These are phyloP conservation scores for Tribolium freemani DNA, from an alignment of 2,888 invertebrate genomes.

Conservation along the genomic window DNA sequence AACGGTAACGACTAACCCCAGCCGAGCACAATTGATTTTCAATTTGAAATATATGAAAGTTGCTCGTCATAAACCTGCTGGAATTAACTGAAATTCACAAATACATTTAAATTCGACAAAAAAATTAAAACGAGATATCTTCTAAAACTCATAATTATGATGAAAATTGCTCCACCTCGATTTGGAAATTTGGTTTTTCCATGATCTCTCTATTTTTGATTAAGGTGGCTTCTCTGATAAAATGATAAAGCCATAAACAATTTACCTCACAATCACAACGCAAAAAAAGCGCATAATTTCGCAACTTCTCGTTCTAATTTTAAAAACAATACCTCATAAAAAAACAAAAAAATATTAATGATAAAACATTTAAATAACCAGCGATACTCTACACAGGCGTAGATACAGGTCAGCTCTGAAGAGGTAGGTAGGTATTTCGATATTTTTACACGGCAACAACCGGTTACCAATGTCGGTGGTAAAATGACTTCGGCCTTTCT, in stretches of 20 bases:
- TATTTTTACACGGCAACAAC: not conserved
- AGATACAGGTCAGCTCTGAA: not conserved
- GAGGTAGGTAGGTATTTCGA: not conserved
- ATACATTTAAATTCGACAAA: not conserved
- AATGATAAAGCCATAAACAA: too few relatives aligned
- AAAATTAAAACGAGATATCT: too few relatives aligned
- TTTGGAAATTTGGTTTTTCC: too few relatives aligned
- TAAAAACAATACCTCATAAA: too few relatives aligned
- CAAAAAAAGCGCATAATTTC: too few relatives aligned
- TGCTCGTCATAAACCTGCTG: not conserved
- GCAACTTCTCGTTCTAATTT: not conserved
- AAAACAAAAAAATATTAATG: not conserved
- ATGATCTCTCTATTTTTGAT: too few relatives aligned
- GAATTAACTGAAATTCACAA: not conserved
- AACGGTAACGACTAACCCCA: not conserved
- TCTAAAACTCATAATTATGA: too few relatives aligned
- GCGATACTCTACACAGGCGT: not conserved
- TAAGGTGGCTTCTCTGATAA: too few relatives aligned
- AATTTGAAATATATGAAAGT: not conserved
- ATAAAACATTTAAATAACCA: not conserved
- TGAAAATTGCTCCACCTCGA: too few relatives aligned
- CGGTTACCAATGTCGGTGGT: not conserved
- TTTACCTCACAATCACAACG: too few relatives aligned
- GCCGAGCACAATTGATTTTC: not conserved
- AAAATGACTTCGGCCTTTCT: conserved; percentile 1